Evolutionary conservation across 2,888 invertebrate genomes (phyloP), one percentile per base, ranked within the genome.

Genomic region (Cataglyphis livida): DNA sequence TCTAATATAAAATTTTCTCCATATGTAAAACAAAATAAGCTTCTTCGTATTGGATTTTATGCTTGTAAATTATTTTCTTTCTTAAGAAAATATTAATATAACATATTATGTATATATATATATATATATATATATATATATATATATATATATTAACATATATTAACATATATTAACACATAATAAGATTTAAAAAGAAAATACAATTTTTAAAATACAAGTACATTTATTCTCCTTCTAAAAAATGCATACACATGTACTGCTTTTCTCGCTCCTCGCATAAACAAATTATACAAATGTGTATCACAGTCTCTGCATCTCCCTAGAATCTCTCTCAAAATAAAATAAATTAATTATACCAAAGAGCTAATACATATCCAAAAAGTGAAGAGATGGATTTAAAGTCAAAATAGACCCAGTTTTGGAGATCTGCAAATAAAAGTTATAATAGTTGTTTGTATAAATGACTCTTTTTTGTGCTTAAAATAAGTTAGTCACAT

Each of bases 401-500:
- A 97, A 90, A 21, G 96, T 94, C 90, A 86, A 96, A 96, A 35
- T 96, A 95, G 62, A 96, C 95, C 96, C 96, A 97, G 93, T 97
- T 97, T 84, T 95, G n/a, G 95, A 93, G 61, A 96, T 93, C 96
- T 96, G 91, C 15, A 91, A 90, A 54, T 35, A 3, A n/a, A 75
- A 70, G 38, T 35, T 59, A 44, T 54, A 66, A 79, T 1, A 15
- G 59, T 10, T 44, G 6, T 62, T 57, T 7, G n/a, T 59, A 12
- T 48, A 35, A 35, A 15, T 48, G 2, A 64, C 3, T 38, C 74
- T 32, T 81, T 32, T 9, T 4, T 82, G 35, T n/a, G n/a, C 7
- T 48, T 61, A 74, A 32, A 41, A 41, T 12, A 61, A n/a, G 25
- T 25, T 28, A 62, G 21, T 10, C 48, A 15, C 12, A 21, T 3